phyloP scores from a whole-genome alignment of 2,797 vertebrate genomes.

The Acrossocheilus wenchowensis region DNA sequence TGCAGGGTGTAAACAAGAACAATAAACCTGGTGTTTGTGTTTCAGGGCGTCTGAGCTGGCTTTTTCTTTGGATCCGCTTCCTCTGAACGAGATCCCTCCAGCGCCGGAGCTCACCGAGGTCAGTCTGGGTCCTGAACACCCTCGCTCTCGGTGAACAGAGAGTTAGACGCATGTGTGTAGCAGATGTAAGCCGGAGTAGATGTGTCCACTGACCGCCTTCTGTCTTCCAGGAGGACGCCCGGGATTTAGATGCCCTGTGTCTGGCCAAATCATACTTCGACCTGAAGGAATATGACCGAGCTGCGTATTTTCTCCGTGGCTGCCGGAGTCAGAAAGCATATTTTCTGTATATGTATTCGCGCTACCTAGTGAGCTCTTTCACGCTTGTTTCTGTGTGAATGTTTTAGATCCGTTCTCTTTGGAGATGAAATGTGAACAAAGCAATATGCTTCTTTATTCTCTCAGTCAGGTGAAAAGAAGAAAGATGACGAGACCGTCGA shows the following conservation, averaged over 20 bases:
- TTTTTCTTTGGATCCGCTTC: constrained; percentile 87
- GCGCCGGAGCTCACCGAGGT: constrained; percentile 87
- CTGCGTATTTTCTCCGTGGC: constrained; percentile 92
- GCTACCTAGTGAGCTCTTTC: constrained; percentile 89
- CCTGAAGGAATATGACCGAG: constrained; percentile 96
- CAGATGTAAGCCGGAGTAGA: too few relatives aligned
- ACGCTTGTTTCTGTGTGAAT: neutral
- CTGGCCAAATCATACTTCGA: constrained; percentile 98
- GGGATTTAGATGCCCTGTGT: constrained; percentile 93
- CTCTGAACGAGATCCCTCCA: constrained; percentile 84
- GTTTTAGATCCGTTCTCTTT: neutral
- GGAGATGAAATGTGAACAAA: neutral
- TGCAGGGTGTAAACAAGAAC: neutral
- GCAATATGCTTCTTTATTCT: constrained; percentile 19
- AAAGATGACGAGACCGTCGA: constrained; percentile 99
- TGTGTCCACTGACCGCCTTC: constrained; percentile 31
- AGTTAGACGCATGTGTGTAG: neutral
- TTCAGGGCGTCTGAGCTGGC: constrained; percentile 93
- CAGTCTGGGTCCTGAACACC: constrained; percentile 31
- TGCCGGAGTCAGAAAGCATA: constrained; percentile 98
- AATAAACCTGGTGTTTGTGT: constrained; percentile 21
- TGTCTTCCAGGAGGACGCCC: constrained; percentile 87
- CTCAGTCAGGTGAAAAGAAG: constrained; percentile 97
- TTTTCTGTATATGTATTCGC: constrained; percentile 98
- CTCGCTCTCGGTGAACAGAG: too few relatives aligned